Percentiles rank a stretch among this genome's conserved stretches.
Conservation (phyloP, 2,113 vertebrate species). For the Pantherophis guttatus region DNA sequence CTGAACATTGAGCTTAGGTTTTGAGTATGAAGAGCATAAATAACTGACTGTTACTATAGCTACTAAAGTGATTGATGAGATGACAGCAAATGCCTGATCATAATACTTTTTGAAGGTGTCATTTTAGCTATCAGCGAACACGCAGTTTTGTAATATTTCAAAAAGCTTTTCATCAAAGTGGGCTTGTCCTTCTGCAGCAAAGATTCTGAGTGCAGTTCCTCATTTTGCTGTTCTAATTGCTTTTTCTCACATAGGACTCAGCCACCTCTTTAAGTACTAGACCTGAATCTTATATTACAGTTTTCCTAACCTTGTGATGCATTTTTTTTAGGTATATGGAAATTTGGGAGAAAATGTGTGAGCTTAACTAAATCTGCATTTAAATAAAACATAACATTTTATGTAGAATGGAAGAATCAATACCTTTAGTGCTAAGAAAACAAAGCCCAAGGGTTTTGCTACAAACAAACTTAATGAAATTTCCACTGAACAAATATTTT, state of each 20-base stretch:
- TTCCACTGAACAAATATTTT: background rate
- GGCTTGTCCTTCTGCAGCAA: slow-evolving; percentile 6
- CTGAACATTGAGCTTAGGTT: background rate
- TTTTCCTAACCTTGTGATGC: slow-evolving; percentile 29
- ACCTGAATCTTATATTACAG: slow-evolving; percentile 35
- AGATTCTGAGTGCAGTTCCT: slow-evolving; percentile 12
- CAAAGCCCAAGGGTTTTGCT: background rate
- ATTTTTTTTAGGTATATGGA: slow-evolving; percentile 32
- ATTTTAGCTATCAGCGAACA: slow-evolving; percentile 22
- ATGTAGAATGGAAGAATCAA: slow-evolving; percentile 6
- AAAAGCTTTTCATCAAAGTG: slow-evolving; percentile 19
- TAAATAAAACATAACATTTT: slow-evolving; percentile 13
- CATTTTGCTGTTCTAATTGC: background rate
- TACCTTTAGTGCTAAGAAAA: background rate
- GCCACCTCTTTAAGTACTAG: slow-evolving; percentile 23
- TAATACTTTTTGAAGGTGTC: slow-evolving; percentile 31
- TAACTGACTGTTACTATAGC: slow-evolving; percentile 9
- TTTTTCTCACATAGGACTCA: slow-evolving; percentile 23
- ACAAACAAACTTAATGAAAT: slow-evolving; percentile 21
- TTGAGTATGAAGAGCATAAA: background rate
- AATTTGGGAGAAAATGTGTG: slow-evolving; percentile 15
- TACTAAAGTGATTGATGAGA: slow-evolving; percentile 15
- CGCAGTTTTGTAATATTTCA: slow-evolving; percentile 22
- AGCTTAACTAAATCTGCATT: slow-evolving; percentile 42
- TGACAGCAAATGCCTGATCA: slow-evolving; percentile 1